These are phyloP conservation scores for Dipodomys ordii DNA, from an alignment of 2,113 vertebrate genomes.

Conservation along the genomic window DNA sequence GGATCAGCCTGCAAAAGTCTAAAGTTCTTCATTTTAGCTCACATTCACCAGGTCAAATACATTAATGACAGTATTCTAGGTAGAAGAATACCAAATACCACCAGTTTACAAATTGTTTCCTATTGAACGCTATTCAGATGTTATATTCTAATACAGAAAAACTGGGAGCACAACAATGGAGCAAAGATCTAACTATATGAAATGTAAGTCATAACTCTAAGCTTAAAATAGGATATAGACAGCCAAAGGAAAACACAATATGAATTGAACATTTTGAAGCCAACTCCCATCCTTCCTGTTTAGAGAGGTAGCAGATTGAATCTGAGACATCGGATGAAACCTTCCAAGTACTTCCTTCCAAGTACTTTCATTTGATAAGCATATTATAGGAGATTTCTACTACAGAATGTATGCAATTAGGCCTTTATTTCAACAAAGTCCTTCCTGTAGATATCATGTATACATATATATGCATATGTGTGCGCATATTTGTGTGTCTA, in stretches of 20 bases:
- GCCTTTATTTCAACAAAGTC: neutral
- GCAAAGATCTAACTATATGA: neutral
- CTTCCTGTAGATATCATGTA: neutral
- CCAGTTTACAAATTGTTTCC: neutral
- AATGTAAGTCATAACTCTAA: neutral
- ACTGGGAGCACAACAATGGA: neutral
- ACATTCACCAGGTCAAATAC: neutral
- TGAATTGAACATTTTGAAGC: slow-evolving; percentile 19
- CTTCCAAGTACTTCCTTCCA: neutral
- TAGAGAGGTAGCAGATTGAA: slow-evolving; percentile 15
- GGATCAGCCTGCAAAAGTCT: neutral
- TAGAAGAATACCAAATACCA: slow-evolving; percentile 10
- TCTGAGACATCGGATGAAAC: neutral
- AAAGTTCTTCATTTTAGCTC: neutral
- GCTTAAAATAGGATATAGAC: neutral
- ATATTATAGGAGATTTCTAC: slow-evolving; percentile 2
- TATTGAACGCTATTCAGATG: neutral
- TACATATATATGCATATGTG: neutral
- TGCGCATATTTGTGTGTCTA: neutral
- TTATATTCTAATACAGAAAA: slow-evolving; percentile 1
- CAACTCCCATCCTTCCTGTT: neutral
- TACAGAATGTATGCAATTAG: neutral
- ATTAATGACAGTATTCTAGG: neutral
- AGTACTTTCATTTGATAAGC: neutral
- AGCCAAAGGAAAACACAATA: neutral